Percentiles rank a stretch among this genome's conserved stretches.
Conservation (phyloP, 2,888 invertebrate genomes). For the Hymenopus coronatus region DNA sequence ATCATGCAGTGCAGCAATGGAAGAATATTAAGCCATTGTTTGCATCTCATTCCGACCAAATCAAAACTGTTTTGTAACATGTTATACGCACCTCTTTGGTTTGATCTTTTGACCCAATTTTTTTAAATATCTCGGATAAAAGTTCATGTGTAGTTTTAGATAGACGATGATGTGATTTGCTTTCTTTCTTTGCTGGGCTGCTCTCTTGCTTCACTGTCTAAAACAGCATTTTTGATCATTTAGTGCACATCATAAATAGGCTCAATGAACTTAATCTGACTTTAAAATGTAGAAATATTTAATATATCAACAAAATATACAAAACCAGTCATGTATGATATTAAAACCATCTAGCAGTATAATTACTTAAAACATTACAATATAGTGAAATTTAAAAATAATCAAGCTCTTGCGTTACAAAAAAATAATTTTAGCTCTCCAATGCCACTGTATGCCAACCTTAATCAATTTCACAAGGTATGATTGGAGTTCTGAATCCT, state of each 20-base stretch:
- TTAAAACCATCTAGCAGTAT: too few relatives aligned
- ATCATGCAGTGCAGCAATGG: background rate
- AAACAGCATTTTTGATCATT: background rate
- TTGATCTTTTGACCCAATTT: constrained; percentile 86
- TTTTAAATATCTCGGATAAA: constrained; percentile 83
- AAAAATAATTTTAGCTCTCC: background rate
- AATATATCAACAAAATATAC: too few relatives aligned
- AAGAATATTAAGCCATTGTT: background rate
- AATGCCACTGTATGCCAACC: constrained; percentile 48
- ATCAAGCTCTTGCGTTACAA: background rate
- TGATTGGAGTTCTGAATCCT: constrained; percentile 78
- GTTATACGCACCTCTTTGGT: constrained; percentile 46
- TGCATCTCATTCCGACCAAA: background rate
- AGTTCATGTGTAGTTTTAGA: constrained; percentile 82
- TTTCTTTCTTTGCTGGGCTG: constrained; percentile 20
- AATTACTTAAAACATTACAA: background rate
- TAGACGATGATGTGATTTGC: constrained; percentile 48
- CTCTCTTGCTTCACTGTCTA: constrained; percentile 56
- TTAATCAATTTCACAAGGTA: constrained; percentile 81
- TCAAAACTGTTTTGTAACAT: background rate
- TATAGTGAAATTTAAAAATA: background rate
- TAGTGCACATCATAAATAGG: background rate
- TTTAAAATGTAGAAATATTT: background rate
- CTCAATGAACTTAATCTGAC: background rate
- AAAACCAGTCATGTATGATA: too few relatives aligned